Conservation (phyloP, 2,113 vertebrate genomes). For the Catharus minimus region DNA sequence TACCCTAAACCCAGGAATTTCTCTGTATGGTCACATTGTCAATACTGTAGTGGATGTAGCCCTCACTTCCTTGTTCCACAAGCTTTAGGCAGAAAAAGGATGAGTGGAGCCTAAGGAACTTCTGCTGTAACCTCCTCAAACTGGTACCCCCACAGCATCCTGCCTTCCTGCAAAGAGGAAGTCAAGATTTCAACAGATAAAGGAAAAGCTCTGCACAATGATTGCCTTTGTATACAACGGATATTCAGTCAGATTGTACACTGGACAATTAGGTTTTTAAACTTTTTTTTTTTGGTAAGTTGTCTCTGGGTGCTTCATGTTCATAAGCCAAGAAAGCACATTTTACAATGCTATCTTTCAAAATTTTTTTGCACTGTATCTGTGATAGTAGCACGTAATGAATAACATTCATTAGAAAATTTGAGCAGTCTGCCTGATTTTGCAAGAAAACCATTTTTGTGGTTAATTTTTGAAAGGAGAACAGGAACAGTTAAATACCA, state of each 20-base stretch:
- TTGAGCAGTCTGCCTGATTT: not conserved
- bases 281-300: not conserved
- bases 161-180: not conserved
- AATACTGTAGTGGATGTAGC: not conserved
- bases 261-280: not conserved
- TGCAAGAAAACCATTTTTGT: not conserved
- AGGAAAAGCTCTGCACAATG: not conserved
- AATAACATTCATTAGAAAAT: not conserved
- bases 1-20: not conserved
- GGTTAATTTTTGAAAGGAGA: not conserved
- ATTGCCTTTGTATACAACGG: not conserved
- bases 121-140: not conserved
- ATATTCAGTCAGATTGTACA: not conserved
- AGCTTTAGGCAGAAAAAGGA: not conserved
- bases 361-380: not conserved
- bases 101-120: not conserved
- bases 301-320: not conserved
- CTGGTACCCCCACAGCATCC: not conserved
- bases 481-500: not conserved
- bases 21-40: not conserved
- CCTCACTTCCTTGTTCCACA: not conserved
- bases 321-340: not conserved
- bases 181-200: not conserved
- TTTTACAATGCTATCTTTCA: conserved; percentile 8
- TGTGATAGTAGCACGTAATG: not conserved